Base-by-base conservation (phyloP, 2,797 vertebrate genomes). In the Pangasius sanitwongsei region DNA sequence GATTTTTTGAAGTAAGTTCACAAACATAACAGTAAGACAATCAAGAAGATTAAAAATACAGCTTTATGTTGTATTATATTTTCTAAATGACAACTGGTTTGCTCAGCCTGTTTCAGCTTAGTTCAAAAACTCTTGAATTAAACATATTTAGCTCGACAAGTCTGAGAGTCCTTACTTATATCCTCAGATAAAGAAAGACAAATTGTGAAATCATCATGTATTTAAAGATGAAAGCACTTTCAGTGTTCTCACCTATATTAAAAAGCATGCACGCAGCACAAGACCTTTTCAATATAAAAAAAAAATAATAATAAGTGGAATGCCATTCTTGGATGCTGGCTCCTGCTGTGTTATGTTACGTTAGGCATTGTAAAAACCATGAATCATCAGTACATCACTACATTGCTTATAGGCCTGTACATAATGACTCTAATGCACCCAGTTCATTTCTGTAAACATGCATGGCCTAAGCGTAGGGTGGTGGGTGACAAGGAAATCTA, bases 141-240 rank as follows among this genome's bases (percentile, higher is more conserved):
- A 77, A 50, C n/a, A 5, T 1, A 81, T 37, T 57, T 57, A 23
- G 53, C 53, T 59, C 13, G 53, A 80, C n/a, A 34, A 57, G 78
- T 80, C 50, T 55, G 16, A 80, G 53, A 80, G n/a, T 59, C 9
- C 20, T 81, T 59, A 57, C 31, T 59, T 55, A 11, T 81, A 25
- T 37, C 7, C 53, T 59, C 55, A 81, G 53, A 59, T 81, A 57
- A 81, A 59, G 31, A 9, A 81, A 81, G 25, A 2, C 31, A 81
- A 20, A 81, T 34, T 57, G 77, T 57, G 31, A 37, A 81, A 59
- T 12, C 3, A 25, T 57, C 59, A n/a, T 59, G 13, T 78, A 59
- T 37, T 59, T 59, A 81, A 81, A 59, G 53, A 59, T 23, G 31
- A 81, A 81, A 81, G 53, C 78, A 25, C 31, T 57, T 80, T 34